Conservation (phyloP, 2,888 invertebrate genomes). For the Crepidodera aurea region DNA sequence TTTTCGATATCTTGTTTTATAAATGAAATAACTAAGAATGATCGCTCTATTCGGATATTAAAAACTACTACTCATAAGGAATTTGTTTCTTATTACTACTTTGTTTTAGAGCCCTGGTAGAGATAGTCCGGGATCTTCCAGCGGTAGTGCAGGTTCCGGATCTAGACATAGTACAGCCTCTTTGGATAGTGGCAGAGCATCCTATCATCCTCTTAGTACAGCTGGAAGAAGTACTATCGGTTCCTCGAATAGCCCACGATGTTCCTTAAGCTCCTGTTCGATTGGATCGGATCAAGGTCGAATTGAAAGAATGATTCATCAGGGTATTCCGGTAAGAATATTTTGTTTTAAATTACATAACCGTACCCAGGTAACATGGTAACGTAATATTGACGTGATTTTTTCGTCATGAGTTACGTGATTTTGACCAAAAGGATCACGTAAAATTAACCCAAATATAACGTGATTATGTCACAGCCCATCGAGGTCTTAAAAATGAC, state of each 20-base stretch:
- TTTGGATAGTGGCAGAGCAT: conserved; percentile 91
- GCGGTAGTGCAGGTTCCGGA: conserved; percentile 86
- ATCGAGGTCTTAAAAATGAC: no score
- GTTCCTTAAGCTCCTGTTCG: conserved; percentile 79
- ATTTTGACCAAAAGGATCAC: no score
- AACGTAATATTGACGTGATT: no score
- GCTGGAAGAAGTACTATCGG: conserved; percentile 62
- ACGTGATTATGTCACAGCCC: no score
- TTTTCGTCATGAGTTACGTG: no score
- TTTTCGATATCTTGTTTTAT: no score
- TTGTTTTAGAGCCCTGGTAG: conserved; percentile 83
- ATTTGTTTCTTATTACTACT: no score
- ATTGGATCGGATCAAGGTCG: conserved; percentile 75
- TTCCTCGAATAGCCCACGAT: conserved; percentile 70
- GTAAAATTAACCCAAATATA: no score
- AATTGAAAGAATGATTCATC: conserved; percentile 78
- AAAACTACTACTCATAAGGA: no score
- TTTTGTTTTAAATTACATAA: background rate
- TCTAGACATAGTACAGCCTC: conserved; percentile 90
- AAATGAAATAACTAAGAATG: no score
- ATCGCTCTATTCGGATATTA: no score
- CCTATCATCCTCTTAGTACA: conserved; percentile 71
- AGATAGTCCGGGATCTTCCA: conserved; percentile 89
- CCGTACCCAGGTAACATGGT: no score
- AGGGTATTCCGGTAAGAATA: conserved; percentile 70